Base-by-base conservation (phyloP, 1,140 invertebrate genomes). In the Drosophila sturtevanti region DNA sequence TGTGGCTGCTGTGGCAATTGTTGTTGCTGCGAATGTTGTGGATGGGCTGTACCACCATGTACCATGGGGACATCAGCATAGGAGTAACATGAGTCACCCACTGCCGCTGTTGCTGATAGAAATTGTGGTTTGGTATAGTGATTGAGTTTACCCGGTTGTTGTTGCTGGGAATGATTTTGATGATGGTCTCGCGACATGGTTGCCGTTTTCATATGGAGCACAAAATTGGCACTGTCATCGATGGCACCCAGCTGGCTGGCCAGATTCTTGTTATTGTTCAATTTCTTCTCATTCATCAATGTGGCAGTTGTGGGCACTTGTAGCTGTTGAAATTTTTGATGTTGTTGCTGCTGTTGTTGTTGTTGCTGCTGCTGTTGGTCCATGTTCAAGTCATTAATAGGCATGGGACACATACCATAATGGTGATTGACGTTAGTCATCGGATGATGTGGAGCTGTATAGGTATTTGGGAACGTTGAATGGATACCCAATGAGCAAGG, bases 351-450 rank as follows among this genome's bases (percentile, higher is more conserved):
- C 66, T 82, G 79, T 0, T 60, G 71, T 10, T 87, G 38, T 5
- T 41, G 38, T 0, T 41, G 38, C n/a, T 41, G 38, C n/a, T 85
- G 81, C 63, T 82, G 79, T 0, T 58, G 71, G 12, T 79, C 89
- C 21, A 72, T 73, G 7, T 81, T 87, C 69, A 89, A n/a, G 9
- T 89, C 91, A 10, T 89, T 89, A 48, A 89, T 78, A 12, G 81
- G 89, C 82, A 86, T 79, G 35, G 77, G 79, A 68, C 79, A 91
- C 85, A 86, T 96, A 95, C 96, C 96, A 95, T 73, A 97, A 95
- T 91, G 97, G 95, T 31, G 96, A 94, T 91, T 96, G 93, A 55
- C 65, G 11, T 16, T 60, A 48, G 41, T 48, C 41, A 48, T 48
- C 4, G 74, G 66, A 12, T 91, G 90, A 44, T 92, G 81, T 0